Evolutionary conservation across 2,113 vertebrate genomes (phyloP), one percentile per base, ranked within the genome.

Genomic region (Damaliscus lunatus): DNA sequence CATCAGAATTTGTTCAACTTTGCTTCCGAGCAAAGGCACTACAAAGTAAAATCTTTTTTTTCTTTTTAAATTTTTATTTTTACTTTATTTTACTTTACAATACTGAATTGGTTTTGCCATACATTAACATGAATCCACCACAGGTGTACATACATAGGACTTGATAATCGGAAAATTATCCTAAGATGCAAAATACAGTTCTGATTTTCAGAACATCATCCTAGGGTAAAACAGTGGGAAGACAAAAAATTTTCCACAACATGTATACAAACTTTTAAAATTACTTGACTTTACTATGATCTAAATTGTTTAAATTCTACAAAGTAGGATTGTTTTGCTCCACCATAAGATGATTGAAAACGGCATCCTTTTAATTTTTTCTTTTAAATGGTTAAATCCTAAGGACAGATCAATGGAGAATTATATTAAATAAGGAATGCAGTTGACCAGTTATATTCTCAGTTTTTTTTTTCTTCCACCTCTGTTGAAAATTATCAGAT

Each of bases 1-100:
- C 16, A 55, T 96, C 95, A 77, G 8, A 93, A 83, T 74, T 96
- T 31, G 91, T 95, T 95, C 84, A 96, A 95, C 57, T 96, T 93
- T 97, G 43, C 85, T 33, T 84, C 40, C 55, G 4, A 89, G 55
- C 90, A 91, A 97, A 96, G n/a, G 29, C 90, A 64, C 27, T 71
- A 86, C 17, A 88, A 88, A 81, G 29, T 50, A 71, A 93, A 91
- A 48, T 67, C 48, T 93, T 94, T 21, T 48, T 48, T 48, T 48
- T 48, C 11, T 48, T 48, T 48, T 40, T 40, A 40, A 40, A 40
- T 40, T 40, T 11, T 48, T 48, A 11, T 48, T 48, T 48, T 48
- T 48, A 48, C 48, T 48, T 48, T 12, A 48, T 48, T 48, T 48
- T 48, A 48, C 48, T 48, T 48, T 48, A 48, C 48, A 48, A 3